These are phyloP conservation scores for Agrotis ipsilon DNA, from an alignment of 2,888 invertebrate genomes.

Conservation along the genomic window DNA sequence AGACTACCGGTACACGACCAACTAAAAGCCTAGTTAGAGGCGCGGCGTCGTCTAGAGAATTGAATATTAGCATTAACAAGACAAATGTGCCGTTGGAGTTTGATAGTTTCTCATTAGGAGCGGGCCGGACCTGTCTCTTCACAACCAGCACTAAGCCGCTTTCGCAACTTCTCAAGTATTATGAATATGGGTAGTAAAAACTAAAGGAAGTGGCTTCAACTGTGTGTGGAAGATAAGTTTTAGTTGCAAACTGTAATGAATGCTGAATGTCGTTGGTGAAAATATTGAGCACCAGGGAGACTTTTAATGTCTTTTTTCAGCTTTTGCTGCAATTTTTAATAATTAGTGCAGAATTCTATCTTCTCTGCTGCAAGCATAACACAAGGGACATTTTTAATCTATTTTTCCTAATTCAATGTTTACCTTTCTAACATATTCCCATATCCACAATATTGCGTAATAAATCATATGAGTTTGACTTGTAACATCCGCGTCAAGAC, in stretches of 20 bases:
- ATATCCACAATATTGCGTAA: conserved; percentile 1
- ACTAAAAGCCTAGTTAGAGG: conserved; percentile 72
- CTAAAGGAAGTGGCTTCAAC: conserved; percentile 32
- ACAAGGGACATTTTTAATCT: neutral
- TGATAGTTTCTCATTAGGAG: conserved; percentile 87
- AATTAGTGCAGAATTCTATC: too few species aligned
- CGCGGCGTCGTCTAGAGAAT: conserved; percentile 74
- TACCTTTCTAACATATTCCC: neutral
- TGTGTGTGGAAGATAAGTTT: conserved; percentile 22
- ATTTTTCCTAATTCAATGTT: neutral
- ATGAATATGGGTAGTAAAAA: conserved; percentile 55
- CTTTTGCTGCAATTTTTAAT: too few species aligned
- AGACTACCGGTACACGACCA: conserved; percentile 56
- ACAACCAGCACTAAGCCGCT: conserved; percentile 73
- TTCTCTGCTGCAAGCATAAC: neutral
- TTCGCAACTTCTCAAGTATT: conserved; percentile 72
- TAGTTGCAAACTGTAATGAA: conserved; percentile 5
- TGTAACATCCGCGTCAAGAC: conserved; percentile 41
- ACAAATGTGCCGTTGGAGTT: conserved; percentile 85
- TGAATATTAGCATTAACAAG: conserved; percentile 87
- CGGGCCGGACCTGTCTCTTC: conserved; percentile 66
- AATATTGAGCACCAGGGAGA: neutral
- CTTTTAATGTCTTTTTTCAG: neutral
- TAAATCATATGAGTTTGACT: conserved; percentile 36
- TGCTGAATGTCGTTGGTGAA: neutral